Evolutionary conservation across 1,140 invertebrate genomes (phyloP), one percentile per base, ranked within the genome.

Genomic region (Mercenaria mercenaria): DNA sequence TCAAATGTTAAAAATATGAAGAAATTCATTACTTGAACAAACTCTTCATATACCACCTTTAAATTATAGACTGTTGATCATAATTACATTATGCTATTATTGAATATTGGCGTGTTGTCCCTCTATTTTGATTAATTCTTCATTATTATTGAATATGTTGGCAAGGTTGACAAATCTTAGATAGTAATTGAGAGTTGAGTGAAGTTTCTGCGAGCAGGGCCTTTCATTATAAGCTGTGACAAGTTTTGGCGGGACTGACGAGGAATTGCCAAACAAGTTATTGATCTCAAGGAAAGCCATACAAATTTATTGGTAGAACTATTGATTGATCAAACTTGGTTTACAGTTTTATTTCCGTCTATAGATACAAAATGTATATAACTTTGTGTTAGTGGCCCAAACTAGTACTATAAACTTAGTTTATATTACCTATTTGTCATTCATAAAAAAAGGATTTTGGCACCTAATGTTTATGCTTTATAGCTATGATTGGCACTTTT

Each of bases 251-350:
- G 18, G 43, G 76, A 47, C 76, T 3, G 47, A 52, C 32, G 32
- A 56, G 26, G 47, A 23, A 43, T 76, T 43, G 4, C 41, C 72
- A 76, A 47, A 50, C n/a, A 6, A 37, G 29, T 56, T 79, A 79
- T 79, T 79, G 76, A 79, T 79, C 76, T 26, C 1, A 52, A 52
- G 47, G 76, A 79, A 56, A 79, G 32, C 47, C 50, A 23, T 59
- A 79, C 50, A 56, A 79, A 79, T 6, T 72, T 39, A 79, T 59
- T 56, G 76, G 47, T 79, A 52, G 76, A 52, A 39, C 15, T 79
- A 79, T 79, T 79, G 76, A 79, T 79, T 79, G 47, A 23, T 52
- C 47, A 50, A 79, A 79, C 50, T 52, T 79, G 76, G 47, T 52
- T 56, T 76, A 76, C 43, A 52, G 43, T 79, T 79, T 79, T 59